Evolutionary conservation across 2,797 vertebrate genomes (phyloP), one percentile per base, ranked within the genome.

Genomic region (Natrix natrix): DNA sequence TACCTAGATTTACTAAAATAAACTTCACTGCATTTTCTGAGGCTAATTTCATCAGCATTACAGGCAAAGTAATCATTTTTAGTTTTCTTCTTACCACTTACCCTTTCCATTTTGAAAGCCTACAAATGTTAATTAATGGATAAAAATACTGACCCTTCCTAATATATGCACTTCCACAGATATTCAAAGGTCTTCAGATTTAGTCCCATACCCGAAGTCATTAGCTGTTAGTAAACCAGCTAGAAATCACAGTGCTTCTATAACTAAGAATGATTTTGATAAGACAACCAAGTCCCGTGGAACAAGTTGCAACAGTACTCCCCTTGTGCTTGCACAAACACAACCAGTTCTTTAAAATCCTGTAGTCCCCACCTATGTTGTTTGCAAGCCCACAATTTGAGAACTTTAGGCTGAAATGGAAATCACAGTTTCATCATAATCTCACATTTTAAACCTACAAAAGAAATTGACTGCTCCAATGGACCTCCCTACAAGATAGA

Each of bases 381-480:
- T 48, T 83, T 48, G 10, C 74, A 83, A 48, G 69, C 74, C 43
- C 74, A 83, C 10, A 83, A 48, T 83, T 83, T 83, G 78, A 83
- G 78, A 83, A 48, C 20, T 83, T 83, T 20, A 43, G 37, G 20
- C 74, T 83, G 74, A 48, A 83, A 48, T 5, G 17, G 37, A 83
- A 83, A 24, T 48, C 48, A 83, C 1, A 24, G 10, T 83, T 83
- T 83, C 78, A 48, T 48, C 20, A 83, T 83, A 48, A 24, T 60
- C 92, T 90, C 87, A 69, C 93, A 83, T 63, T 14, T 8, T 26
- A n/a, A 94, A 92, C 48, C 66, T n/a, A 5, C 8, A 56, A 74
- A 52, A 90, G 89, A 93, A n/a, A 43, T 43, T 43, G 43, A 52
- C 48, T 52, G 86, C 8, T 48, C 10, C 43, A 83, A 48, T 83